Percentiles rank a stretch among this genome's conserved stretches.
Evolutionary conservation across 2,113 vertebrate genomes (phyloP).

Genomic region (Hyla sarda): DNA sequence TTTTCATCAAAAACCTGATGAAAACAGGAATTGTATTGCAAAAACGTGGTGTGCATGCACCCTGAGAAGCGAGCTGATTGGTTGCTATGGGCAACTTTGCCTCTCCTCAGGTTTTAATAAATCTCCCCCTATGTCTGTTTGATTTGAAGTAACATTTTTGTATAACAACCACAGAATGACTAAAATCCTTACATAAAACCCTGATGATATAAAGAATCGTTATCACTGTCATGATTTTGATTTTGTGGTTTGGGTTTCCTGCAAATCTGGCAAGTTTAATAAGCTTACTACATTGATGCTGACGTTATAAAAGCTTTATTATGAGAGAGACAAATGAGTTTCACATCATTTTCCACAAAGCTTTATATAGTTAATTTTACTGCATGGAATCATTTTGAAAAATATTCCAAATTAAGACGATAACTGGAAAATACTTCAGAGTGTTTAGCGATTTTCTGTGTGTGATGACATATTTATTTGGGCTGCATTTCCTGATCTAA

Average conservation of each 20-base stretch:
- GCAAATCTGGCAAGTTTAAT: neutral
- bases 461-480: neutral
- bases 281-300: neutral
- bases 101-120: no score
- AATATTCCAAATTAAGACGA: neutral
- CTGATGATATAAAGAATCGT: constrained; percentile 16
- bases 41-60: no score
- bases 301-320: neutral
- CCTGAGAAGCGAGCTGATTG: no score
- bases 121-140: neutral
- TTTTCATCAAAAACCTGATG: no score
- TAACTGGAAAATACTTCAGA: constrained; percentile 1
- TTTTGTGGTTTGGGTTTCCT: constrained; percentile 32
- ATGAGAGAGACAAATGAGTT: constrained; percentile 1
- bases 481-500: neutral
- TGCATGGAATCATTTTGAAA: neutral
- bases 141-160: neutral
- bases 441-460: neutral
- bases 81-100: no score
- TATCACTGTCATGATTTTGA: neutral
- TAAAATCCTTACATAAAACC: neutral
- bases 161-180: constrained; percentile 15
- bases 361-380: neutral
- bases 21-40: no score
- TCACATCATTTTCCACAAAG: constrained; percentile 17